Evolutionary conservation across 1,140 invertebrate genomes (phyloP), one percentile per base, ranked within the genome.

Genomic region (Monomorium pharaonis): DNA sequence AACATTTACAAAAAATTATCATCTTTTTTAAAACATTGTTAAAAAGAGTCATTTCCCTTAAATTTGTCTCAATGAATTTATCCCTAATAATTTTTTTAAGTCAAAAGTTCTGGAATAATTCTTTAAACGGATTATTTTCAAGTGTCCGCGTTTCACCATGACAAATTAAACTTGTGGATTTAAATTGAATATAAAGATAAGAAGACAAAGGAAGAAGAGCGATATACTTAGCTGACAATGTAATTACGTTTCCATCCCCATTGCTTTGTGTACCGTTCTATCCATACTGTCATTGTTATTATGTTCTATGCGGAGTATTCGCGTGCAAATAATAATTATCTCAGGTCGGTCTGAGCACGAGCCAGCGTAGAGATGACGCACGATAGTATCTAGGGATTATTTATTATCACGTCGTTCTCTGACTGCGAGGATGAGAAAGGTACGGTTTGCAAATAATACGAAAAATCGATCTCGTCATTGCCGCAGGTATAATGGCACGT

Each of bases 291-390:
- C 78, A 60, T 60, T 60, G 54, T 83, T 83, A 83, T 74, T 74
- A 83, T 27, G 24, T 51, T 74, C 51, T 58, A 33, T 72, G 67
- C 51, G n/a, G 51, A 72, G 51, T 56, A 21, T 37, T 83, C 42
- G 67, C 67, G 67, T 83, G 78, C 78, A 83, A 83, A 83, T 83
- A 83, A 83, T 83, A 83, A 83, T 83, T 83, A 83, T 83, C 51
- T 47, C 51, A 27, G 51, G 51, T 83, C 27, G 67, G 78, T 74
- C 51, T 47, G 37, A 74, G 51, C 12, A 60, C 60, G 76, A 76
- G 44, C 44, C 42, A 44, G 14, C 37, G 27, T 16, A 21, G 24
- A 60, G 67, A 74, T 37, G 37, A 37, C 14, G 30, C 47, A 37
- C 33, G 51, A 72, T 44, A 83, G 44, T 63, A 30, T 60, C 60